Evolutionary conservation across 1,140 invertebrate genomes (phyloP).

Genomic region (Nylanderia fulva): DNA sequence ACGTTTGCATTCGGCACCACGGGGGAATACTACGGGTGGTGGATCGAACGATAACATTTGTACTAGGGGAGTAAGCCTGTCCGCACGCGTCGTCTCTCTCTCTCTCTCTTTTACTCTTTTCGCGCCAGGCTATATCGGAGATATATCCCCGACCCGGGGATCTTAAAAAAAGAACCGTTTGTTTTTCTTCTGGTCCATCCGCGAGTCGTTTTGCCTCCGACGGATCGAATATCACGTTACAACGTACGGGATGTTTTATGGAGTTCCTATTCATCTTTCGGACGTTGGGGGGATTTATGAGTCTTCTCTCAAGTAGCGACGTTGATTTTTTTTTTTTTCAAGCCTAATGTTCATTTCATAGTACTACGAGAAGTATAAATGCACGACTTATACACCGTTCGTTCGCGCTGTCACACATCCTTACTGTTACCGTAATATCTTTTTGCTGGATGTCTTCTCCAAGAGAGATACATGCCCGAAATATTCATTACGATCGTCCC

Average conservation of each 20-base stretch:
- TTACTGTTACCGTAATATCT: no score
- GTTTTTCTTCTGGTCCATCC: slow-evolving; percentile 35
- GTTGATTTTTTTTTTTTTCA: slow-evolving; percentile 3
- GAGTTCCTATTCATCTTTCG: slow-evolving; percentile 42
- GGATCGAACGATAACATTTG: slow-evolving; percentile 61
- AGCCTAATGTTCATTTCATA: background rate
- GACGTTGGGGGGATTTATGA: slow-evolving; percentile 25
- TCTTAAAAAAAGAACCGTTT: slow-evolving; percentile 63
- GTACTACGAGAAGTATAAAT: background rate
- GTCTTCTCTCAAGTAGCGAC: slow-evolving; percentile 47
- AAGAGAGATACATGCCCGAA: slow-evolving; percentile 21
- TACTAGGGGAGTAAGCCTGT: slow-evolving; percentile 49
- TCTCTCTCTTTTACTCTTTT: slow-evolving; percentile 10
- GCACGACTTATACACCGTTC: background rate
- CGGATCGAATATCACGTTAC: slow-evolving; percentile 16
- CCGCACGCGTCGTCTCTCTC: background rate
- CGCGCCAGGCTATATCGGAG: background rate
- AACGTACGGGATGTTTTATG: slow-evolving; percentile 18
- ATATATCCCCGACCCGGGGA: slow-evolving; percentile 12
- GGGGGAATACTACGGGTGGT: slow-evolving; percentile 34
- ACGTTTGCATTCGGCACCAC: slow-evolving; percentile 60
- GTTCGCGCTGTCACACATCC: background rate
- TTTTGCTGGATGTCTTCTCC: background rate
- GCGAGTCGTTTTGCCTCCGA: background rate
- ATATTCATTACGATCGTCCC: slow-evolving; percentile 45